Evolutionary conservation across 2,888 invertebrate species (phyloP).

Genomic region (Nipponacmea schrenckii): DNA sequence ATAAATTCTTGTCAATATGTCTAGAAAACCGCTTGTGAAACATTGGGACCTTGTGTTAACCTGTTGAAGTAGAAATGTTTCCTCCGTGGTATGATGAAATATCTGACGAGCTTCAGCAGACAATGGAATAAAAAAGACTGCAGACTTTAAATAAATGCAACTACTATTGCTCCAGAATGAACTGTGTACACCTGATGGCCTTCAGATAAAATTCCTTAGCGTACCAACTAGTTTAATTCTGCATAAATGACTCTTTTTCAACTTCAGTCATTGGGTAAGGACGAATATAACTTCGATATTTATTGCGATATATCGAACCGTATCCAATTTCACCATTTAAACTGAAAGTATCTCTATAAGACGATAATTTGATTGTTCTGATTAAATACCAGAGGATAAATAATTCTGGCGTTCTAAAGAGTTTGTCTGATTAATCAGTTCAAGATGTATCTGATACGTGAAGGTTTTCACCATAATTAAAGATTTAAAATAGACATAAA

Average conservation of each 20-base stretch:
- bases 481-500: too few relatives aligned
- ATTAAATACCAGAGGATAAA: too few relatives aligned
- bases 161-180: background rate
- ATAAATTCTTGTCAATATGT: background rate
- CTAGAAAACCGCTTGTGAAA: background rate
- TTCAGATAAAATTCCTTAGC: background rate
- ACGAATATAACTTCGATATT: too few relatives aligned
- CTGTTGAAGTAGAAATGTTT: background rate
- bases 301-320: background rate
- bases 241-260: too few relatives aligned
- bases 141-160: conserved; percentile 1
- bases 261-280: too few relatives aligned
- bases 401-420: too few relatives aligned
- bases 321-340: too few relatives aligned
- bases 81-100: conserved; percentile 6
- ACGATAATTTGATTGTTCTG: too few relatives aligned
- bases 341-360: background rate
- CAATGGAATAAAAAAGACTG: background rate
- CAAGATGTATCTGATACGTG: too few relatives aligned
- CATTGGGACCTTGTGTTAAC: background rate
- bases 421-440: too few relatives aligned
- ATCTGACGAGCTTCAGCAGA: background rate
- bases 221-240: too few relatives aligned
- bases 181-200: background rate
- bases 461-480: too few relatives aligned